Evolutionary conservation across 2,888 invertebrate species (phyloP).

Genomic region (Agrotis segetum): DNA sequence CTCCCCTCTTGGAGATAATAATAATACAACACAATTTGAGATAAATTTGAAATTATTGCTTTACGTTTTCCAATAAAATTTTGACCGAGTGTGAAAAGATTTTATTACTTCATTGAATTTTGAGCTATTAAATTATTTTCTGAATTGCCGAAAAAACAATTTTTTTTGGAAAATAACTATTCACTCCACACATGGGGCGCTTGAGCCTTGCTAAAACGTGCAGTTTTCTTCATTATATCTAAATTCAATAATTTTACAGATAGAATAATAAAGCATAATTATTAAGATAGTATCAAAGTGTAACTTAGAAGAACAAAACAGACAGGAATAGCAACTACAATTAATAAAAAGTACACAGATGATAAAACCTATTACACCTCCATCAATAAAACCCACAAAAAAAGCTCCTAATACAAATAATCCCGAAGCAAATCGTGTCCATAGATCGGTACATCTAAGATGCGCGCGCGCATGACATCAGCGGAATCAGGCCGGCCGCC

Average conservation of each 20-base stretch:
- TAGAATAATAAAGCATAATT: too few species aligned
- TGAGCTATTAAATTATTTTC: background rate
- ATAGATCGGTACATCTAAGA: conserved; percentile 52
- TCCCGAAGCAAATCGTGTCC: conserved; percentile 35
- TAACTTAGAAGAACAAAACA: background rate
- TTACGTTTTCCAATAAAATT: background rate
- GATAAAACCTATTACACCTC: background rate
- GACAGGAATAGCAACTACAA: background rate
- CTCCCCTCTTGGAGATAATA: conserved; percentile 40
- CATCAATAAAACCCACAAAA: background rate
- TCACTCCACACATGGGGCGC: too few species aligned
- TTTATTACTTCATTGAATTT: conserved; percentile 2
- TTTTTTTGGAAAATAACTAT: too few species aligned
- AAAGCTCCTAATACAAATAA: conserved; percentile 38
- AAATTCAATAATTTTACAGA: too few species aligned
- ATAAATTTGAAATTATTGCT: conserved; percentile 13
- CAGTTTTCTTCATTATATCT: too few species aligned
- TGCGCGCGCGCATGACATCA: conserved; percentile 78
- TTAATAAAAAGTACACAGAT: background rate
- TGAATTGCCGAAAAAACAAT: background rate
- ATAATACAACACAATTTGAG: conserved; percentile 31
- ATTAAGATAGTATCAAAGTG: too few species aligned
- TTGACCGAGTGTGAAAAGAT: background rate
- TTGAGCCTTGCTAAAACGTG: too few species aligned
- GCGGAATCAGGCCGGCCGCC: conserved; percentile 81